Conservation (phyloP, 2,113 vertebrate species). For the Perognathus longimembris region DNA sequence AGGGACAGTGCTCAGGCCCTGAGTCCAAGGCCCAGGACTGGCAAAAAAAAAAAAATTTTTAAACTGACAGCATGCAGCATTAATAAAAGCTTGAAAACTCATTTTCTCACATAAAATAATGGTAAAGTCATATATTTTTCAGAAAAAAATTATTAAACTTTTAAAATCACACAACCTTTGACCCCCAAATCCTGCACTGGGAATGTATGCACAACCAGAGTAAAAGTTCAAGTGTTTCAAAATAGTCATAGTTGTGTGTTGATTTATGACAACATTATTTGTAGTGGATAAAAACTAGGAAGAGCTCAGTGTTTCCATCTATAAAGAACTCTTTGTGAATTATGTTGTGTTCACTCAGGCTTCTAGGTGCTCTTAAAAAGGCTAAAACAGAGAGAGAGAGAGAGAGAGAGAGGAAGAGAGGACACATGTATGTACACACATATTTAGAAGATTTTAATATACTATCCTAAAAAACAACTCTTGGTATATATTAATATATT, state of each 20-base stretch:
- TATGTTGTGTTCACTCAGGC: neutral
- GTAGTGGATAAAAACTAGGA: neutral
- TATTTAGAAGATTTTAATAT: neutral
- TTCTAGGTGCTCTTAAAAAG: neutral
- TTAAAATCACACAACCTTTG: constrained; percentile 41
- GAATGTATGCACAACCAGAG: constrained; percentile 8
- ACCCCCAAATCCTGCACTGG: neutral
- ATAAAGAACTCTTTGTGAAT: neutral
- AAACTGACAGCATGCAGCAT: neutral
- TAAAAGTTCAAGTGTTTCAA: constrained; percentile 23
- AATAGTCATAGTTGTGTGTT: neutral
- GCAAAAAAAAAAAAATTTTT: no score
- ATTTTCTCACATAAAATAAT: neutral
- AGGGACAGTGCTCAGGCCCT: no score
- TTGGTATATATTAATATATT: neutral
- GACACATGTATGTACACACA: no score
- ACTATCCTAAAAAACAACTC: neutral
- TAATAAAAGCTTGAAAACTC: constrained; percentile 7
- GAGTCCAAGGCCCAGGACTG: no score
- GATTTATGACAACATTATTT: constrained; percentile 30
- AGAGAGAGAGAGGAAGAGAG: no score
- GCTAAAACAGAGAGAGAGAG: neutral
- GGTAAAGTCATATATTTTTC: neutral
- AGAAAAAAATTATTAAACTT: constrained; percentile 48
- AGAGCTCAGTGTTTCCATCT: neutral